Evolutionary conservation across 2,888 invertebrate species (phyloP), one percentile per base, ranked within the genome.

Genomic region (Bellardia bayeri): DNA sequence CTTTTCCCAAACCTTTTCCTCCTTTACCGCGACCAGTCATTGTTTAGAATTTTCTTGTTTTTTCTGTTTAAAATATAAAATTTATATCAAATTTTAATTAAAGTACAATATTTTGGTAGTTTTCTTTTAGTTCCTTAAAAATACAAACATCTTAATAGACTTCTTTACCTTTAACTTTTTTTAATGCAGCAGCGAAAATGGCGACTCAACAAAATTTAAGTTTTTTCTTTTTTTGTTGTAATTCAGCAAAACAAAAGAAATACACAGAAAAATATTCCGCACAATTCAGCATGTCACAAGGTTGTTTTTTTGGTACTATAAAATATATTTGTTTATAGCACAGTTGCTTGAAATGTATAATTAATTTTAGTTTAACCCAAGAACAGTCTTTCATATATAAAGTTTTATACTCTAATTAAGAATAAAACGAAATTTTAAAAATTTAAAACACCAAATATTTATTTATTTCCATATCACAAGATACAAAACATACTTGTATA

Each of bases 1-100:
- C 96, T 93, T 97, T 97, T 80, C 97, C 97, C 79, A 97, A 94
- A 87, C 97, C 96, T 94, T 97, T 96, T 80, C 96, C 96, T 92
- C 96, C 96, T 95, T 97, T 96, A 85, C 97, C 97, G 86, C 97
- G 96, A 88, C 97, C 97, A 92, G 97, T 96, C 97, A 97, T 97
- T 88, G 64, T 87, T 75, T 37, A 76, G 13, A 42, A 66, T 92
- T 94, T 72, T 92, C 94, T 82, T 66, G 78, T 54, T 11, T 23
- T 66, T 61, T 6, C 9, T 30, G 3, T n/a, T 49, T 54, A 7
- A 58, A 66, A 37, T 37, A 45, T 0, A 14, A 33, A 14, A 14
- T 23, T 42, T 58, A 23, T n/a, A 33, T 13, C 5, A 58, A 51
- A 63, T 40, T 69, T 16, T 42, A 42, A 9, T 13, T 16, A 37